Evolutionary conservation across 2,797 vertebrate species (phyloP), one percentile per base, ranked within the genome.

Genomic region (Oceanodroma leucorhoa): DNA sequence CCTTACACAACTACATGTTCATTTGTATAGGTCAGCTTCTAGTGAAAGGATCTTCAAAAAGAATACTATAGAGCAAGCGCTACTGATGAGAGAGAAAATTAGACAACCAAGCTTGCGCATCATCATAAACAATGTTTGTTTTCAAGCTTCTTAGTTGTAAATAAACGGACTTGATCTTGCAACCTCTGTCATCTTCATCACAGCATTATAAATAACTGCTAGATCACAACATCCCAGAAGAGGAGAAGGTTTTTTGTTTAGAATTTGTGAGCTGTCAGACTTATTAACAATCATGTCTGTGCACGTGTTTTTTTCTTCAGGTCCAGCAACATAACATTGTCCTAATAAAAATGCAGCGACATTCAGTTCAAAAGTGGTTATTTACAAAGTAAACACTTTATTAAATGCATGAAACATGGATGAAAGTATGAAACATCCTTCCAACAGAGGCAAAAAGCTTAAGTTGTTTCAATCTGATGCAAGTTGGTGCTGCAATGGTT

Each of bases 121-220:
- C 41, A 71, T 45, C 6, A 19, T 61, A 89, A 94, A 92, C 34
- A 82, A 32, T 62, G 20, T 43, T 83, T 77, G 27, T 5, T 41
- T 93, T 94, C 86, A 88, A 88, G 55, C 62, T 84, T 48, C 46
- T 82, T 43, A n/a, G 27, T 6, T 91, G 60, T 90, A 94, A 95
- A 95, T 69, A 88, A 92, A 58, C 5, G 15, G 66, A 61, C 48
- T 38, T 71, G 57, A 82, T 82, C 79, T 88, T 73, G 16, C 55
- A 89, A 51, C 14, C 80, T 60, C 77, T 96, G 87, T 84, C 89
- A 91, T 50, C 50, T 77, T 91, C 83, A 90, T 91, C 60, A 70
- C 27, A 58, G 30, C 21, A 61, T 62, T 88, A 69, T 70, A 87
- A 82, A 77, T 84, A 83, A 76, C 53, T 60, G 34, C 29, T 72